Percentiles rank a stretch among this genome's conserved stretches.
These are phyloP conservation scores for Entomyzon cyanotis DNA, from an alignment of 2,113 vertebrate species.

Conservation along the genomic window DNA sequence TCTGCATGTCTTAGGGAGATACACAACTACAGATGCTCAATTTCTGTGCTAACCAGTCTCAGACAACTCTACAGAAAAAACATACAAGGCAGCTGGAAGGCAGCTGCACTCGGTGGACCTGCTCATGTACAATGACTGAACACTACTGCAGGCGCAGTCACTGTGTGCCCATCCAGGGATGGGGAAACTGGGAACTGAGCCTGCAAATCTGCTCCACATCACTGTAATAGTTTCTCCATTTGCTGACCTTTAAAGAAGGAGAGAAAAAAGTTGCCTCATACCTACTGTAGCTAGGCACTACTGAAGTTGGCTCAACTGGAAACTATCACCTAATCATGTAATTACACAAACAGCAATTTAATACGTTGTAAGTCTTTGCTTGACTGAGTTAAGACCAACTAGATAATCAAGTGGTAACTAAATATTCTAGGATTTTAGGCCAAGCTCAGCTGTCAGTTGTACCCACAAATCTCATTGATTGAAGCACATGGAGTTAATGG, in stretches of 20 bases:
- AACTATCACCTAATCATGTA: neutral
- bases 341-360: constrained; percentile 10
- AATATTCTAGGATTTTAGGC: neutral
- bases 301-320: neutral
- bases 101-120: accelerated
- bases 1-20: neutral
- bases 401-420: neutral
- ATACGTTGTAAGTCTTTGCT: neutral
- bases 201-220: neutral
- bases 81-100: neutral
- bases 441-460: neutral
- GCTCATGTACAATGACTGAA: neutral
- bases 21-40: neutral
- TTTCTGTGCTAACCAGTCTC: neutral
- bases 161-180: neutral
- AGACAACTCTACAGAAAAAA: neutral
- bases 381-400: neutral
- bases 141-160: neutral
- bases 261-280: neutral
- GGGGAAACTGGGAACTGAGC: neutral
- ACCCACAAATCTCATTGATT: neutral
- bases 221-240: neutral
- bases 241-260: neutral
- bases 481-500: neutral
- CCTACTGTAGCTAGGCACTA: neutral